Conservation (phyloP, 1,140 invertebrate genomes). For the Heterodera schachtii region DNA sequence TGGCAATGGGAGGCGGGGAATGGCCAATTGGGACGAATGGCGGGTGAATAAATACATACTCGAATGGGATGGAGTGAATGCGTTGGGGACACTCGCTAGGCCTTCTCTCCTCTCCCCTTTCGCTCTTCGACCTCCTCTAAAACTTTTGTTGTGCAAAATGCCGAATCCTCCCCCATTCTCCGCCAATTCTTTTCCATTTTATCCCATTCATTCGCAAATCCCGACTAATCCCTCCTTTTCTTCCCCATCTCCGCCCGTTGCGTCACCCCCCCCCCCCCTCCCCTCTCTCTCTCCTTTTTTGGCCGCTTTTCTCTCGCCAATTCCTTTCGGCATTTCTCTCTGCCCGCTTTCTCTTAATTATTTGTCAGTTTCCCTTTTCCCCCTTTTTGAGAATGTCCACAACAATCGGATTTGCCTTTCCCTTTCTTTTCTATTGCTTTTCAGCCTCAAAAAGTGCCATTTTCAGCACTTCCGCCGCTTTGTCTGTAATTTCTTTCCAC, state of each 20-base stretch:
- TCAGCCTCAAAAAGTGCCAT: conserved; percentile 1
- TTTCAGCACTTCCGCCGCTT: conserved; percentile 3
- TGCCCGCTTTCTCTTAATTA: conserved; percentile 9
- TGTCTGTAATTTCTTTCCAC: neutral
- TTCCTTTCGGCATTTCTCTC: neutral
- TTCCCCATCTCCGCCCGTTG: conserved; percentile 6
- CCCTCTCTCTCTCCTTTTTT: neutral
- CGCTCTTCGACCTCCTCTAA: too few species aligned
- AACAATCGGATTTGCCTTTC: conserved; percentile 22
- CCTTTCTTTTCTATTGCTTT: neutral
- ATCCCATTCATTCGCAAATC: neutral
- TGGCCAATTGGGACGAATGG: neutral
- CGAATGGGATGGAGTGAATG: neutral
- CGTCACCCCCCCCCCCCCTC: neutral
- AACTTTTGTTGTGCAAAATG: conserved; percentile 6
- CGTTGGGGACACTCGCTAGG: neutral
- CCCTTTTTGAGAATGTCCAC: conserved; percentile 1
- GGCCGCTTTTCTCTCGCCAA: neutral
- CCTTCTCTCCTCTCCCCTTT: neutral
- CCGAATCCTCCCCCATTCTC: neutral
- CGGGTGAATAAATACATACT: neutral
- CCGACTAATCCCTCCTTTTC: too few species aligned
- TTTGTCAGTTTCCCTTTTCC: neutral
- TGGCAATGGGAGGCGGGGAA: neutral
- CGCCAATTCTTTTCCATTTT: neutral